Percentiles rank a stretch among this genome's conserved stretches.
Conservation (phyloP, 2,113 vertebrate genomes). For the Ammodytes marinus region DNA sequence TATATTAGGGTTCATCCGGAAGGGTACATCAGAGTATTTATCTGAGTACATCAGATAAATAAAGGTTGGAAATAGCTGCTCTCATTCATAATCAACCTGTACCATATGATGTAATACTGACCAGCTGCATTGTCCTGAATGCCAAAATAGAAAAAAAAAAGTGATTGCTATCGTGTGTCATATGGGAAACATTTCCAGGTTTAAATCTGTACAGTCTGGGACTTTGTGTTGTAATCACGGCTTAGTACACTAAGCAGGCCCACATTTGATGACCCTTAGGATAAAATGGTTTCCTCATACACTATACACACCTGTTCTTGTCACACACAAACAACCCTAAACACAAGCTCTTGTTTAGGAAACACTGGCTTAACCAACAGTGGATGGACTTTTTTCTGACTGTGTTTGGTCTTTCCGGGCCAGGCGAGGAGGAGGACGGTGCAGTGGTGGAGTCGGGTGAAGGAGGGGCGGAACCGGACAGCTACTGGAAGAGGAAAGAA, state of each 20-base stretch:
- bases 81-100: background rate
- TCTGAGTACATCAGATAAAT: background rate
- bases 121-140: conserved; percentile 1
- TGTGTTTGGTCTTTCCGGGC: conserved; percentile 14
- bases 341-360: conserved; percentile 34
- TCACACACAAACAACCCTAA: background rate
- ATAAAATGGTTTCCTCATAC: conserved; percentile 44
- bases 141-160: background rate
- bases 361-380: conserved; percentile 24
- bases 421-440: conserved; percentile 74
- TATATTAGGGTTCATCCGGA: background rate
- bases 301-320: conserved; percentile 3
- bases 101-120: background rate
- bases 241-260: background rate
- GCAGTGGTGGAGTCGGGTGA: conserved; percentile 61
- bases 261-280: background rate
- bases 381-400: conserved; percentile 2
- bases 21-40: background rate
- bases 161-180: conserved; percentile 42
- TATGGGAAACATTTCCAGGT: conserved; percentile 33
- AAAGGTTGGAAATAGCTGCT: background rate
- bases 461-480: conserved; percentile 72
- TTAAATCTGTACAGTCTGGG: conserved; percentile 4
- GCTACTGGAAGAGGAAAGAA: conserved; percentile 85
- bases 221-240: conserved; percentile 8